phyloP scores from a whole-genome alignment of 2,888 invertebrate genomes.

The Drosophila affinis region DNA sequence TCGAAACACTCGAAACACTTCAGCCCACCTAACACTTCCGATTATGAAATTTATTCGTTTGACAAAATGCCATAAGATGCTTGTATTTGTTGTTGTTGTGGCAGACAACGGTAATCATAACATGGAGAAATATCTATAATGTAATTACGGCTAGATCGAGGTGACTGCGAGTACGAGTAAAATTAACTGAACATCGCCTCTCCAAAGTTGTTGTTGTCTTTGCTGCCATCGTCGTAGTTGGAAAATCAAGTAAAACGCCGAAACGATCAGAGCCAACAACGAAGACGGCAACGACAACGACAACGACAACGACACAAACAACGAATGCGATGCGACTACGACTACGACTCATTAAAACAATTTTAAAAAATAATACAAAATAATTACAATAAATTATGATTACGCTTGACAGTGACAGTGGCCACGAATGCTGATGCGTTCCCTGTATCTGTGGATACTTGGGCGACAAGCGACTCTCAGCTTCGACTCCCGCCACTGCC shows the following conservation, averaged over 20 bases:
- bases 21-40: slow-evolving; percentile 66
- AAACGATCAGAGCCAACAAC: slow-evolving; percentile 57
- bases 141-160: slow-evolving; percentile 74
- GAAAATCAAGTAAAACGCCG: slow-evolving; percentile 64
- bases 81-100: slow-evolving; percentile 4
- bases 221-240: neutral
- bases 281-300: slow-evolving; percentile 24
- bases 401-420: slow-evolving; percentile 80
- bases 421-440: slow-evolving; percentile 51
- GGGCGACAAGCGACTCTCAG: neutral
- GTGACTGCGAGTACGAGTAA: slow-evolving; percentile 56
- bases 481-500: neutral
- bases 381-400: slow-evolving; percentile 81
- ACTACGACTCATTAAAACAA: slow-evolving; percentile 77
- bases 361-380: slow-evolving; percentile 81
- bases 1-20: slow-evolving; percentile 18
- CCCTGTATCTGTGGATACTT: slow-evolving; percentile 2
- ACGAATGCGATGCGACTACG: slow-evolving; percentile 34
- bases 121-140: slow-evolving; percentile 77
- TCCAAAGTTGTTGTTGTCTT: neutral
- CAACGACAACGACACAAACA: slow-evolving; percentile 6
- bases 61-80: slow-evolving; percentile 64
- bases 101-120: slow-evolving; percentile 67
- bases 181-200: slow-evolving; percentile 60
- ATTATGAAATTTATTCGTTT: slow-evolving; percentile 71